Conservation (phyloP, 2,888 invertebrate species). For the Oscheius sp. region DNA sequence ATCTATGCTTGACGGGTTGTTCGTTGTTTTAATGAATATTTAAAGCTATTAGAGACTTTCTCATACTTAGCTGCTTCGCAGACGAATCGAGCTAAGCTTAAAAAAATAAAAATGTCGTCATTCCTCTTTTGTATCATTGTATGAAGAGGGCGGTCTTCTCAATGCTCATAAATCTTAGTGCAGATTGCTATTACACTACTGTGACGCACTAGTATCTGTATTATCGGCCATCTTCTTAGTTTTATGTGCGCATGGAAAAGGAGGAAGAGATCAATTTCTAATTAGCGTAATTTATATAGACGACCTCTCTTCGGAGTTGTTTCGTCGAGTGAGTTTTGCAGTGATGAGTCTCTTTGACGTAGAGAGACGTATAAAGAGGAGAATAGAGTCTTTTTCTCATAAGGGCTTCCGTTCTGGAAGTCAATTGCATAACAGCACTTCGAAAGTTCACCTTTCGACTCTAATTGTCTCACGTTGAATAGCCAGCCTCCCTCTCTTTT, state of each 20-base stretch:
- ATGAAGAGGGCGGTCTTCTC: slow-evolving; percentile 19
- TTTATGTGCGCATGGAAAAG: neutral
- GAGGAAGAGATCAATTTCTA: neutral
- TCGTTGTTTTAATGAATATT: too few species aligned
- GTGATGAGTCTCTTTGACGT: neutral
- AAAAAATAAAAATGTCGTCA: too few species aligned
- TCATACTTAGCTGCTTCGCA: too few species aligned
- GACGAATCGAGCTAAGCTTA: too few species aligned
- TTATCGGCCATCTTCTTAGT: neutral
- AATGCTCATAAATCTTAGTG: slow-evolving; percentile 23
- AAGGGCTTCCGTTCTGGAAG: slow-evolving; percentile 21
- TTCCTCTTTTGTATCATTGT: neutral
- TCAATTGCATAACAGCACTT: slow-evolving; percentile 11
- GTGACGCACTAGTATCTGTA: slow-evolving; percentile 29
- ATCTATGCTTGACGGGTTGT: too few species aligned
- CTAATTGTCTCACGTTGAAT: slow-evolving; percentile 10
- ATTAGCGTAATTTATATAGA: neutral
- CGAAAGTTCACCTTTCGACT: slow-evolving; percentile 6
- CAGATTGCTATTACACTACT: slow-evolving; percentile 30
- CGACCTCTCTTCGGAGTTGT: neutral
- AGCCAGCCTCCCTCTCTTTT: neutral
- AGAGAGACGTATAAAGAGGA: neutral
- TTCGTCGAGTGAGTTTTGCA: neutral
- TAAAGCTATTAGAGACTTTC: too few species aligned
- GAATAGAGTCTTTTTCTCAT: slow-evolving; percentile 7